Base-by-base conservation (phyloP, 2,888 invertebrate species). In the Rhagophthalmus giganteus region DNA sequence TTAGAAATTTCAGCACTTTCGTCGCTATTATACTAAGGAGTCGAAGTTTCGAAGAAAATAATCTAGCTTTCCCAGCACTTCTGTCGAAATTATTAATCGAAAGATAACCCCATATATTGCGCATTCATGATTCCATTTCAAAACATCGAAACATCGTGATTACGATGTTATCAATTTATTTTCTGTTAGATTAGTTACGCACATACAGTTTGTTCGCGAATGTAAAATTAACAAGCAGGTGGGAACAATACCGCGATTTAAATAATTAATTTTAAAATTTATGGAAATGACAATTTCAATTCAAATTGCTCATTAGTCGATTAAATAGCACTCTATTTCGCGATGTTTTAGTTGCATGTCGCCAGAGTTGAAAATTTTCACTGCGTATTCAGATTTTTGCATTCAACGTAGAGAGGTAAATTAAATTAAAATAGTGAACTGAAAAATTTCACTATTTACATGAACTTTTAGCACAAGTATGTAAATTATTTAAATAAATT, bases 211-310 rank as follows among this genome's bases (percentile, higher is more conserved):
- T 44, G 26, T 27, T 37, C 26, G 24, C 37, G 40, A 27, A 33
- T 32, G 25, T 26, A 12, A 42, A 41, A 49, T 11, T 27, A 34
- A 35, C 15, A 42, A 12, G 16, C 25, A 12, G 28, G n/a, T 33
- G 41, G 42, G 41, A 37, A 37, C 35, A 26, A 32, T 40, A 40
- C 32, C 40, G 24, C 30, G 24, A 35, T 35, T 34, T 42, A 31
- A 49, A 49, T 49, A 25, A 42, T 31, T 49, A 49, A 49, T 49
- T 49, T 24, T 20, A 49, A 35, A 41, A 39, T 42, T 49, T 42
- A 49, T 41, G 48, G 16, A 13, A 40, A 30, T 42, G 34, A 35
- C 35, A 49, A 30, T 49, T 42, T 25, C 24, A 37, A 37, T 20
- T 34, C 28, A 35, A 30, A 28, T 20, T 38, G 39, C 39, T 47